A percentile compares a stretch with the other conserved stretches of the same genome.
Evolutionary conservation across 2,888 invertebrate genomes (phyloP).

Genomic region (Dione vanillae): DNA sequence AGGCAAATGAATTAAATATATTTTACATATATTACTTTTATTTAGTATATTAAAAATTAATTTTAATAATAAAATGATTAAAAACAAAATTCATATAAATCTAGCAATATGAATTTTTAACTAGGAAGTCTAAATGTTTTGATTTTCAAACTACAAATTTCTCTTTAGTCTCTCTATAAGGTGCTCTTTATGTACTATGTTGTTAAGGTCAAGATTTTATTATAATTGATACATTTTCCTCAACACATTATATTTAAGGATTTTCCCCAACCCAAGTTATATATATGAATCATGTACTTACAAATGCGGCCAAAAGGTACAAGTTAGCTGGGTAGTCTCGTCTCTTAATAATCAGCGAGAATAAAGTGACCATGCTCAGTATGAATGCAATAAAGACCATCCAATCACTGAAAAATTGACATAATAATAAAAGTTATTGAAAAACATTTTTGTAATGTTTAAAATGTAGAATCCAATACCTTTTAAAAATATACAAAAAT

Average conservation of each 20-base stretch:
- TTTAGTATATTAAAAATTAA: no score
- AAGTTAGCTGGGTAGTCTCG: slow-evolving; percentile 91
- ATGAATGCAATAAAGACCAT: slow-evolving; percentile 86
- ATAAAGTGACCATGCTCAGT: slow-evolving; percentile 86
- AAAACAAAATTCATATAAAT: no score
- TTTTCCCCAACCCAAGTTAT: neutral
- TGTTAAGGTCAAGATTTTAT: neutral
- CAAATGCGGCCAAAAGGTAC: slow-evolving; percentile 90
- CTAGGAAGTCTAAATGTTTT: no score
- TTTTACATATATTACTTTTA: no score
- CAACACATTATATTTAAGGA: neutral
- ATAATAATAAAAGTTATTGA: neutral
- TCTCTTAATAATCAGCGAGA: slow-evolving; percentile 89
- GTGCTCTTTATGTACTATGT: no score
- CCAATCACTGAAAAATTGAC: slow-evolving; percentile 85
- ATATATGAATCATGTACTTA: slow-evolving; percentile 77
- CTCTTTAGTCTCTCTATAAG: no score
- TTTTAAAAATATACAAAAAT: neutral
- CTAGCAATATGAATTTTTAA: no score
- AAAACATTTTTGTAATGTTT: no score
- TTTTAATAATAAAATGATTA: no score
- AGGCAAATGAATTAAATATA: no score
- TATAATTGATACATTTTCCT: neutral
- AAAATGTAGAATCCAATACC: no score
- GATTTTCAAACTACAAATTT: no score